Base-by-base conservation (phyloP, 2,888 invertebrate species). In the Empis stercorea region DNA sequence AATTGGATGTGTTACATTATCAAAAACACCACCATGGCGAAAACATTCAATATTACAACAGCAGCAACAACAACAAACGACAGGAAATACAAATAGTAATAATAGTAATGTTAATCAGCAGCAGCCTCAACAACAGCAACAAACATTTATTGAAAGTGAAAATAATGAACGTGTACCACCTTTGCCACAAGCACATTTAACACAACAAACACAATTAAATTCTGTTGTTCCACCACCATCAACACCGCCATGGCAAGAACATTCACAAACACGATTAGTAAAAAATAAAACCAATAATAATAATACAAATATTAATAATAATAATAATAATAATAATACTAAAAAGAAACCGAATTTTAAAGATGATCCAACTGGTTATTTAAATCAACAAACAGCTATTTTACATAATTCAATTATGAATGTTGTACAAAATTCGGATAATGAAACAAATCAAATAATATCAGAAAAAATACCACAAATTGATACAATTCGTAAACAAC, bases 361-460 rank as follows among this genome's bases (percentile, higher is more conserved):
- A 75, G 92, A 93, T 55, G 91, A 93, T 67, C 91, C 92, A 0
- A 86, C 83, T 59, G 92, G 89, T 3, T 93, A 89, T 68, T 71
- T 93, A 55, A 89, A 89, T 6, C 91, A 92, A 58, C 92, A 93
- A 66, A 91, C 92, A 0, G 87, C 86, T 30, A 67, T 92, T 54
- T 68, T 92, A 44, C 88, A 89, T 61, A 87, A 81, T 61, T 88
- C 84, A 10, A 87, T 86, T 68, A 81, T 81, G 48, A 68, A 71
- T 27, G 68, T 66, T 36, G 68, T 68, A 20, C 68, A 65, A 38
- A 69, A 64, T 54, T 64, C 68, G 10, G 68, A 66, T 40, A 47
- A 45, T 46, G 34, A 34, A 13, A n/a, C 7, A 34, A n/a, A 34
- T n/a, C 34, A 10, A 34, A 34, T n/a, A 4, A 27, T 27, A 27